Evolutionary conservation across 2,888 invertebrate species (phyloP).

Genomic region (Steinernema scapterisci): DNA sequence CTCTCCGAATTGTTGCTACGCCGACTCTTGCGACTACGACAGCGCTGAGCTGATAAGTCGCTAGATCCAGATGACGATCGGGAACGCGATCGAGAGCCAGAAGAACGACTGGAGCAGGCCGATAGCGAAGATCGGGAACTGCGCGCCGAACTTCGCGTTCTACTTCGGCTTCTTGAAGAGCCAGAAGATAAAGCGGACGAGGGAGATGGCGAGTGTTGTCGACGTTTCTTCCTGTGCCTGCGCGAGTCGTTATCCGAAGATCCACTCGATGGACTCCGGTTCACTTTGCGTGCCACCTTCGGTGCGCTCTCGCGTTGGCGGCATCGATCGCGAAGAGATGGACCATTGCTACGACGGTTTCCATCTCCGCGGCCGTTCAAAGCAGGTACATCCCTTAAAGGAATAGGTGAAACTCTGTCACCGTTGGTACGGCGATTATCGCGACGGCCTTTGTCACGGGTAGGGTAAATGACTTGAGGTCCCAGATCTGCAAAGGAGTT

Average conservation of each 20-base stretch:
- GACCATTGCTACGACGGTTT: neutral
- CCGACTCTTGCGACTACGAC: neutral
- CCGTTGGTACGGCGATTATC: neutral
- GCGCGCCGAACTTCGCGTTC: neutral
- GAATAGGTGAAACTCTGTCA: neutral
- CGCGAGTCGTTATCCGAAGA: neutral
- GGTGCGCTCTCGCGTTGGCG: constrained; percentile 2
- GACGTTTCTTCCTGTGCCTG: neutral
- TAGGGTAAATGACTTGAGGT: constrained; percentile 1
- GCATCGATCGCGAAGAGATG: neutral
- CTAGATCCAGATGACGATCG: neutral
- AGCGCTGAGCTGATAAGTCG: neutral
- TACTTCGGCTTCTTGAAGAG: constrained; percentile 7
- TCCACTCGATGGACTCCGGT: neutral
- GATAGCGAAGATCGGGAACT: neutral
- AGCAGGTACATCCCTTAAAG: neutral
- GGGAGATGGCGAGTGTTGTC: neutral
- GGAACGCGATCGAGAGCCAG: neutral
- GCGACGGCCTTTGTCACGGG: neutral
- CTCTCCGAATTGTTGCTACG: neutral
- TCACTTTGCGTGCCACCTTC: neutral
- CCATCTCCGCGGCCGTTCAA: neutral
- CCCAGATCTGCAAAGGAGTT: neutral
- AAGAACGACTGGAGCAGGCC: neutral
- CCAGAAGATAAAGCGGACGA: neutral